These are phyloP conservation scores for Galerucella pusilla DNA, from an alignment of 2,888 invertebrate species.

Conservation along the genomic window DNA sequence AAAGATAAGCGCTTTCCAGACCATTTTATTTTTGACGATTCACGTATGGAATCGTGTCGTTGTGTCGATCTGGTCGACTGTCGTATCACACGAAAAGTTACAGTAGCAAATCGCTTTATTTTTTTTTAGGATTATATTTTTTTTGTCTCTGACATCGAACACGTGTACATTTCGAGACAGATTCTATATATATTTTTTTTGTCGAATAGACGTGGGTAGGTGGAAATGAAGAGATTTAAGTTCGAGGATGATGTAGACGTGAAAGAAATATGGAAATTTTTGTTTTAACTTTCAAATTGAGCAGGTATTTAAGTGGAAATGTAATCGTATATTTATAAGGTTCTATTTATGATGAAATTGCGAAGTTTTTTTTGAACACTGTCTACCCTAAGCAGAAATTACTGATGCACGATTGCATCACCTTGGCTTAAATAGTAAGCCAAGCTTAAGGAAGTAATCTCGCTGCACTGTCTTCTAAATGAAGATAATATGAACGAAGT, in stretches of 20 bases:
- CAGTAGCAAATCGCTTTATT: slow-evolving; percentile 46
- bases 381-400: too few species aligned
- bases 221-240: slow-evolving; percentile 24
- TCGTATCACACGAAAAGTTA: slow-evolving; percentile 35
- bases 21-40: not conserved
- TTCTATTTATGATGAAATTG: not conserved
- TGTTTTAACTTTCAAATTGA: slow-evolving; percentile 18
- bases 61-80: slow-evolving; percentile 28
- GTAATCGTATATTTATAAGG: not conserved
- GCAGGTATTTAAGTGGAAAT: not conserved
- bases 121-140: slow-evolving; percentile 35
- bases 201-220: slow-evolving; percentile 16
- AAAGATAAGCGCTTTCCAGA: slow-evolving; percentile 5
- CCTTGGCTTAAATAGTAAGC: too few species aligned
- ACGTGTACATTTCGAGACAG: slow-evolving; percentile 35
- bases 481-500: too few species aligned
- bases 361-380: too few species aligned
- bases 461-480: too few species aligned
- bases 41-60: not conserved
- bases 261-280: slow-evolving; percentile 17
- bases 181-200: slow-evolving; percentile 8
- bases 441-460: too few species aligned
- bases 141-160: slow-evolving; percentile 36
- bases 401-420: too few species aligned
- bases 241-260: slow-evolving; percentile 1